phyloP scores from a whole-genome alignment of 2,888 invertebrate species.

The Siphonodentalium dalli region DNA sequence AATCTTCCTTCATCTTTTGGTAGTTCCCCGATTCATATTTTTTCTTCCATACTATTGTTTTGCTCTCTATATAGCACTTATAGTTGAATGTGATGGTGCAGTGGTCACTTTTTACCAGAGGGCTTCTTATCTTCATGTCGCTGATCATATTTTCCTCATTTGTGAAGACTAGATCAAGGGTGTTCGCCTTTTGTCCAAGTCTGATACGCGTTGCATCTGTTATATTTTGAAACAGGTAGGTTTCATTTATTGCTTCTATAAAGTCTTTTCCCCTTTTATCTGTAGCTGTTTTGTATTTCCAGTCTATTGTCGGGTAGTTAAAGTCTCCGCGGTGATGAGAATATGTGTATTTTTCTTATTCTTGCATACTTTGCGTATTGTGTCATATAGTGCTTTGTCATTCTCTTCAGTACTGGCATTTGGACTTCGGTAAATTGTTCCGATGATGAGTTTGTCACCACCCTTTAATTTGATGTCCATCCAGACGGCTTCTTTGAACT shows the following conservation, averaged over 20 bases:
- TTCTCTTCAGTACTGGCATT: not conserved
- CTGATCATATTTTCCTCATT: constrained; percentile 4
- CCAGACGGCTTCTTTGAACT: constrained; percentile 1
- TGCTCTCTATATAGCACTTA: not conserved
- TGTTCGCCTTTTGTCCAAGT: not conserved
- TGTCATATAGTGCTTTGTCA: not conserved
- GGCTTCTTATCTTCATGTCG: constrained; percentile 3
- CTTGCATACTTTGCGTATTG: not conserved
- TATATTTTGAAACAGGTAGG: constrained; percentile 3
- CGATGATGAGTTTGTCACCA: not conserved
- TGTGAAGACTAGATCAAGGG: constrained; percentile 6
- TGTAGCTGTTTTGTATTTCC: not conserved
- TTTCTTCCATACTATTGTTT: not conserved
- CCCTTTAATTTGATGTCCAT: constrained; percentile 6
- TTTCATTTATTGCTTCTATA: not conserved
- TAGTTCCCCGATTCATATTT: constrained; percentile 1
- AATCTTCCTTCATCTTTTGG: not conserved
- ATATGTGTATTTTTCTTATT: too few species aligned
- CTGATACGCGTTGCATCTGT: constrained; percentile 3
- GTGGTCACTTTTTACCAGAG: constrained; percentile 7
- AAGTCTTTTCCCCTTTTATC: not conserved
- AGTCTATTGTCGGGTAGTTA: constrained; percentile 1
- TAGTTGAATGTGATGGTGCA: not conserved
- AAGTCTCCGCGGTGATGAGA: constrained; percentile 8
- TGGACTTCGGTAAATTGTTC: constrained; percentile 1